Base-by-base conservation (phyloP, 2,113 vertebrate genomes). In the Ictalurus punctatus region DNA sequence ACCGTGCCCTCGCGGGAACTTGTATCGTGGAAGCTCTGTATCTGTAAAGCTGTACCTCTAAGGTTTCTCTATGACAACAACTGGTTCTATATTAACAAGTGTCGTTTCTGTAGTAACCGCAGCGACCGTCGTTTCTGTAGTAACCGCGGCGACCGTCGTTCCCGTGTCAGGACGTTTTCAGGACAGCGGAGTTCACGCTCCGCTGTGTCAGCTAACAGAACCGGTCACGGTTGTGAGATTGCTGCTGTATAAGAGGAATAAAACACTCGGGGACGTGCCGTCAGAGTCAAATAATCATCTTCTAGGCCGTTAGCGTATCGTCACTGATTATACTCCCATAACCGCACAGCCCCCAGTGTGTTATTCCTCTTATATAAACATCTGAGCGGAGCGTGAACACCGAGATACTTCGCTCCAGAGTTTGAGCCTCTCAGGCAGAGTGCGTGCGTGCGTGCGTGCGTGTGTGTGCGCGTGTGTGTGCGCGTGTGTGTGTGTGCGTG, bases 401-500 rank as follows among this genome's bases (percentile, higher is more conserved):
- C 16, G 52, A 80, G 13, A 3, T n/a, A 7, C 44, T 79, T 6
- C 3, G 6, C 19, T 4, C 12, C 44, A 16, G 40, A 14, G 74
- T 78, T 44, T 27, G 30, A 54, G 63, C 27, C 80, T 56, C 73
- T 79, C 56, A 30, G 30, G 48, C 52, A 44, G 80, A 44, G 30
- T 63, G 65, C 40, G 84, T 30, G 48, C 44, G 80, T 59, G 16
- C 54, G 76, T 48, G 44, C 14, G 44, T 78, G 48, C n/a, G n/a
- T 56, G 84, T 30, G 48, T 59, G 80, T 59, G 16, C 54, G 76
- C 27, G 44, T 27, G 44, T 78, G 48, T 79, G 71, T 40, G 71
- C 34, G n/a, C 52, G 65, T 82, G 85, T 81, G 79, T 37, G 84
- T n/a, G 48, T 44, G 80, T 44, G 80, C 23, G 52, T 30, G 44